Evolutionary conservation across 2,888 invertebrate genomes (phyloP).

Genomic region (Nipponacmea schrenckii): DNA sequence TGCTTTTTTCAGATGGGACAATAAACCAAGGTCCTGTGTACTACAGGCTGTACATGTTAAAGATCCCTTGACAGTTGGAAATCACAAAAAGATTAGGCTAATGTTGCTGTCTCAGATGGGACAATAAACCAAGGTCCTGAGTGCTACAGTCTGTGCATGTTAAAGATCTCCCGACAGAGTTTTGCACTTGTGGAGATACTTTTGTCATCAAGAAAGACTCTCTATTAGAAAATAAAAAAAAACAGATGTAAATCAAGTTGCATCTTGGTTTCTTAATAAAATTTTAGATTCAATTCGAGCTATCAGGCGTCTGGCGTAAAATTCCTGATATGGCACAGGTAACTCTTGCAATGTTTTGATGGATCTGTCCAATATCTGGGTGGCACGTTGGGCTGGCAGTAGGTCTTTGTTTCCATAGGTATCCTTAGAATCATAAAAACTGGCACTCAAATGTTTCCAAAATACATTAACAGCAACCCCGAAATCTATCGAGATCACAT

Average conservation of each 20-base stretch:
- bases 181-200: too few relatives aligned
- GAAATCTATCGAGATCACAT: constrained; percentile 69
- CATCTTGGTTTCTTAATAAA: constrained; percentile 10
- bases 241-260: background rate
- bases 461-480: constrained; percentile 72
- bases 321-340: constrained; percentile 70
- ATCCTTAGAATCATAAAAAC: constrained; percentile 71
- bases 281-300: constrained; percentile 56
- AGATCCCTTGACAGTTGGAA: too few relatives aligned
- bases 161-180: too few relatives aligned
- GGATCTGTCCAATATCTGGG: constrained; percentile 69
- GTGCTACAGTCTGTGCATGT: too few relatives aligned
- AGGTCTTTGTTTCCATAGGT: constrained; percentile 73
- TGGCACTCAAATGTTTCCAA: constrained; percentile 70
- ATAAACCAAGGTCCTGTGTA: too few relatives aligned
- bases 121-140: too few relatives aligned
- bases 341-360: constrained; percentile 67
- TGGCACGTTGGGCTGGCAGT: constrained; percentile 68
- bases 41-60: too few relatives aligned
- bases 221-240: too few relatives aligned
- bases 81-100: too few relatives aligned
- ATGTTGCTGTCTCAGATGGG: too few relatives aligned
- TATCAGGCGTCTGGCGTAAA: constrained; percentile 69
- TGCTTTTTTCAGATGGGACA: too few relatives aligned
- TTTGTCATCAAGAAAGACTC: too few relatives aligned